A percentile compares a stretch with the other conserved stretches of the same genome.
Conservation (phyloP, 2,888 invertebrate genomes). For the Didymodactylos carnosus region DNA sequence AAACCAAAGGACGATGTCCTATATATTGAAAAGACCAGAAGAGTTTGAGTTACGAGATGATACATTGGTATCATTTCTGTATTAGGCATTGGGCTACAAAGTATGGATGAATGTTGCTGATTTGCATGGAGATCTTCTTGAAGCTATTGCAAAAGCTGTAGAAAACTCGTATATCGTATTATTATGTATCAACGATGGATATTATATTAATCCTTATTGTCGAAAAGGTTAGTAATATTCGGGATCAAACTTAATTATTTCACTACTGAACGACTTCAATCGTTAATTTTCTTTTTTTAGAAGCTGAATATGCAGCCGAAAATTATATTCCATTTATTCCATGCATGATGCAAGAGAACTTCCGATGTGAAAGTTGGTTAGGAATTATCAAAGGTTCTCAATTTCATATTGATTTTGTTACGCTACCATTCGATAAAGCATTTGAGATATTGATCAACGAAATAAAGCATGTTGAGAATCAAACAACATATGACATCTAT, state of each 20-base stretch:
- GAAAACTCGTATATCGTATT: constrained; percentile 4
- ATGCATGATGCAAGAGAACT: neutral
- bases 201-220: neutral
- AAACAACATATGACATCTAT: too few species aligned
- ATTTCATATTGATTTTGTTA: neutral
- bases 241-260: neutral
- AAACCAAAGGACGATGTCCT: too few species aligned
- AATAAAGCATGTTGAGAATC: neutral
- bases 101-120: neutral
- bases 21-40: too few species aligned
- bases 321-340: constrained; percentile 1
- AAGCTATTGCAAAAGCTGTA: neutral
- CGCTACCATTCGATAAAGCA: neutral
- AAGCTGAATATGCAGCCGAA: constrained; percentile 3
- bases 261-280: too few species aligned
- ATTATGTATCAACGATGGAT: neutral
- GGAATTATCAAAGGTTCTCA: neutral
- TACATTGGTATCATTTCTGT: neutral
- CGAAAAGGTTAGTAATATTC: neutral
- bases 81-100: neutral
- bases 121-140: neutral
- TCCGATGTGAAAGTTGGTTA: neutral
- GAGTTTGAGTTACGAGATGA: neutral
- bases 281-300: neutral
- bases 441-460: neutral